Percentiles rank a stretch among this genome's conserved stretches.
These are phyloP conservation scores for Caenorhabditis sinica DNA, from an alignment of 2,888 invertebrate species.

Conservation along the genomic window DNA sequence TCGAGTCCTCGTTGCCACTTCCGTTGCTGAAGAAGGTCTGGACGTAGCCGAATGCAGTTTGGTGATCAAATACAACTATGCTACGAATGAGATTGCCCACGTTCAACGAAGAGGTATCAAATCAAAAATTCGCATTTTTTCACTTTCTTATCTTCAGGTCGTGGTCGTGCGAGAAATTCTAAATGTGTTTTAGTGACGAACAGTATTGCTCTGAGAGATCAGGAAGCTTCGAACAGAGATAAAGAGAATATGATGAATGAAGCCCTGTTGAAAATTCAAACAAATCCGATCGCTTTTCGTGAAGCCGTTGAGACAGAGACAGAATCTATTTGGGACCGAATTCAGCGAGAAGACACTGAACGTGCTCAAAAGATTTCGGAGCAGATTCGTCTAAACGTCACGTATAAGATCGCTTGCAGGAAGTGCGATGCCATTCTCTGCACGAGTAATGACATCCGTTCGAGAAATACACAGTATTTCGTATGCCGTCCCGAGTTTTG, in stretches of 20 bases:
- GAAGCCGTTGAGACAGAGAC: background rate
- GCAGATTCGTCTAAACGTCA: conserved; percentile 10
- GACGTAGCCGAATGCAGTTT: conserved; percentile 76
- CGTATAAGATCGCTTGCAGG: conserved; percentile 58
- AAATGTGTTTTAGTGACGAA: conserved; percentile 69
- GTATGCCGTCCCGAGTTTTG: conserved; percentile 64
- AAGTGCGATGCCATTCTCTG: conserved; percentile 61
- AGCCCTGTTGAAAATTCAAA: conserved; percentile 29
- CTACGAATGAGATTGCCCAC: conserved; percentile 77
- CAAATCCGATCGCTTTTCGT: conserved; percentile 8
- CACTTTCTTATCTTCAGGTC: conserved; percentile 59
- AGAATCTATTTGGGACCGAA: conserved; percentile 33
- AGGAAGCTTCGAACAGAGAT: conserved; percentile 65
- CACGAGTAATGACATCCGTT: conserved; percentile 42
- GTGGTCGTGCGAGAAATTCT: conserved; percentile 66
- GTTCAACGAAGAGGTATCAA: conserved; percentile 75
- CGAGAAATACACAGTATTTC: conserved; percentile 50
- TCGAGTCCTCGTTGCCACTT: conserved; percentile 72
- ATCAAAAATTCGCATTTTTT: background rate
- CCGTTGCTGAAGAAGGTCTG: conserved; percentile 77
- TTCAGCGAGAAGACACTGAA: conserved; percentile 31
- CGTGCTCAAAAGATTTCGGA: conserved; percentile 16
- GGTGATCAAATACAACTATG: conserved; percentile 78
- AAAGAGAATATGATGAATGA: conserved; percentile 59
- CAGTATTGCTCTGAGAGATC: conserved; percentile 32